These are phyloP conservation scores for Drosophila bipectinata DNA, from an alignment of 1,140 invertebrate species.

Conservation along the genomic window DNA sequence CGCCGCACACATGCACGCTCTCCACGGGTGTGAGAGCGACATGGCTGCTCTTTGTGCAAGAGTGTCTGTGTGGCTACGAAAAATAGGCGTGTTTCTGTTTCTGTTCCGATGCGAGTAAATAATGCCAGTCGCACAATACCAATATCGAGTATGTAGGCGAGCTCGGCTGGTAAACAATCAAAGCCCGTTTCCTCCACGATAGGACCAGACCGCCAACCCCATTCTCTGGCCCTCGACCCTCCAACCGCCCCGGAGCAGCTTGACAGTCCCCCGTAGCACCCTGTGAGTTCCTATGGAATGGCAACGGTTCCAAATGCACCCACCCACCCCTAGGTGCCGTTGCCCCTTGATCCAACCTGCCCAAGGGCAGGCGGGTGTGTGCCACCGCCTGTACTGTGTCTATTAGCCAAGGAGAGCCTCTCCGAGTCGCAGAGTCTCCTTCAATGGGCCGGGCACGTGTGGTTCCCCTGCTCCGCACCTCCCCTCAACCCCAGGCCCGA, in stretches of 20 bases:
- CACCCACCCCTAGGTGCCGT: constrained; percentile 10
- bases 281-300: constrained; percentile 7
- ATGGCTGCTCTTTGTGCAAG: constrained; percentile 49
- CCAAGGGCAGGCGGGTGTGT: neutral
- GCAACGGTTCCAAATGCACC: constrained; percentile 35
- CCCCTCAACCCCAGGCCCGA: neutral
- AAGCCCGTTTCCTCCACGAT: constrained; percentile 3
- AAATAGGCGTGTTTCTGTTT: constrained; percentile 69
- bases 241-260: no score
- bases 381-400: neutral
- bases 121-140: constrained; percentile 23
- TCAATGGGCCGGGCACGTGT: constrained; percentile 16
- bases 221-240: no score
- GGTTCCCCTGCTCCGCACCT: constrained; percentile 8
- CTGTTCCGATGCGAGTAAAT: constrained; percentile 48
- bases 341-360: no score
- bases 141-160: constrained; percentile 33
- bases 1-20: constrained; percentile 18
- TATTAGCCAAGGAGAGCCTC: constrained; percentile 3
- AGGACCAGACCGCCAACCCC: neutral
- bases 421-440: constrained; percentile 3
- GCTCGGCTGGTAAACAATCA: constrained; percentile 13
- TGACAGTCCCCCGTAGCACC: no score
- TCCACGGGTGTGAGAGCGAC: constrained; percentile 25
- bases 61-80: constrained; percentile 50